A percentile compares a stretch with the other conserved stretches of the same genome.
These are phyloP conservation scores for Mactromeris polynyma DNA, from an alignment of 2,888 invertebrate genomes.

Conservation along the genomic window DNA sequence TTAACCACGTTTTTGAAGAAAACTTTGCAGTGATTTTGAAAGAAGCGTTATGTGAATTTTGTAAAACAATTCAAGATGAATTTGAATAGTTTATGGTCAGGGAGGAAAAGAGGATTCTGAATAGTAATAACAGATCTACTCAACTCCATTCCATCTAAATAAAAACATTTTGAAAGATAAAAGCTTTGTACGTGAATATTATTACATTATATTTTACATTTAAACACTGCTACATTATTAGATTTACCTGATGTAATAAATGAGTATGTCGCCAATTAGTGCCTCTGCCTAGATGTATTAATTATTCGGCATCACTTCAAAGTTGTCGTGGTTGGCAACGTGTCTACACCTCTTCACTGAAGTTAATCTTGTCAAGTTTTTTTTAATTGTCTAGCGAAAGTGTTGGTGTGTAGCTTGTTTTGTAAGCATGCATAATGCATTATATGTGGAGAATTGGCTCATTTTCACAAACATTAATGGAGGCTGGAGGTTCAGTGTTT, in stretches of 20 bases:
- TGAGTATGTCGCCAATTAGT: neutral
- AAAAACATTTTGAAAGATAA: neutral
- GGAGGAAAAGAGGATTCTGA: no score
- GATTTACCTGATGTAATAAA: neutral
- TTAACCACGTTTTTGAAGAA: no score
- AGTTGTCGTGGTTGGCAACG: neutral
- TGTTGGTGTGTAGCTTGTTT: neutral
- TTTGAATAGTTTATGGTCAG: no score
- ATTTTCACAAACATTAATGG: neutral
- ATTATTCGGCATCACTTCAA: slow-evolving; percentile 2
- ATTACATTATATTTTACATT: neutral
- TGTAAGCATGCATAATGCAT: neutral
- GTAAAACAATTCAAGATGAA: no score
- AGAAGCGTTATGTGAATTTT: no score
- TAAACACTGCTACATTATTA: neutral
- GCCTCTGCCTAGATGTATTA: neutral
- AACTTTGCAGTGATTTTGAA: no score
- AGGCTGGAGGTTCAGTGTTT: neutral
- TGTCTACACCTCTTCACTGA: neutral
- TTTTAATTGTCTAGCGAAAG: neutral
- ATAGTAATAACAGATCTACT: no score
- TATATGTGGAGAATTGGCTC: neutral
- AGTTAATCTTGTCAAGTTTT: neutral
- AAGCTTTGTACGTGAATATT: neutral
- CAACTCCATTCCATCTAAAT: no score